These are phyloP conservation scores for Nixonia krombeini DNA, from an alignment of 1,140 invertebrate species.

Conservation along the genomic window DNA sequence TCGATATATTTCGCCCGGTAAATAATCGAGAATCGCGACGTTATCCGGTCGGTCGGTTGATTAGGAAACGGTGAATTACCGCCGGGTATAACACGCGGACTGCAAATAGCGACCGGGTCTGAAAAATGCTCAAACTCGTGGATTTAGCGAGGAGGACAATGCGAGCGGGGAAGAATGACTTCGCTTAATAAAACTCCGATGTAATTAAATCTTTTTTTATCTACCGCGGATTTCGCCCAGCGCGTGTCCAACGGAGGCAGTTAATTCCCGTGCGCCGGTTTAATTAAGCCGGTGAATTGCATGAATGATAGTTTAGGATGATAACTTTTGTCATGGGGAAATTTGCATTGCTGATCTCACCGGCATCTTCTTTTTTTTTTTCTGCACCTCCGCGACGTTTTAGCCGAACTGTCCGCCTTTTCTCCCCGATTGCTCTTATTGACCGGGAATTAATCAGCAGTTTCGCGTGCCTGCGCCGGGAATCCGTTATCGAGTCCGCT, in stretches of 20 bases:
- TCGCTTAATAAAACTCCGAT: slow-evolving; percentile 38
- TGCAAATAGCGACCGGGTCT: not conserved
- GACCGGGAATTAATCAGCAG: slow-evolving; percentile 38
- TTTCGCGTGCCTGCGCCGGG: slow-evolving; percentile 27
- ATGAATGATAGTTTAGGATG: slow-evolving; percentile 15
- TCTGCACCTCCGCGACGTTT: not conserved
- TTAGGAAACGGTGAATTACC: slow-evolving; percentile 13
- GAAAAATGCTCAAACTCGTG: slow-evolving; percentile 20
- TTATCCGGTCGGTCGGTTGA: slow-evolving; percentile 14
- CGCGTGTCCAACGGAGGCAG: slow-evolving; percentile 18
- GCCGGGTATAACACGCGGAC: slow-evolving; percentile 18
- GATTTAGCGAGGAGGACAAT: slow-evolving; percentile 34
- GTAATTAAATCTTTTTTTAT: slow-evolving; percentile 48
- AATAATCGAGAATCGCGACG: slow-evolving; percentile 3
- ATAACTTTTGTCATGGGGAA: slow-evolving; percentile 7
- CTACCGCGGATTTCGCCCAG: slow-evolving; percentile 28
- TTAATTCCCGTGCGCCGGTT: slow-evolving; percentile 36
- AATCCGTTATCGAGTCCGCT: slow-evolving; percentile 33
- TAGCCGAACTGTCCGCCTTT: not conserved
- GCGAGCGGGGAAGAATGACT: slow-evolving; percentile 16
- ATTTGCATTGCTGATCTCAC: slow-evolving; percentile 10
- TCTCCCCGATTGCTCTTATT: not conserved
- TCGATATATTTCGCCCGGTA: not conserved
- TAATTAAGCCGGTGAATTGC: slow-evolving; percentile 37
- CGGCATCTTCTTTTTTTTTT: not conserved